These are phyloP conservation scores for Chironomus striatipennis DNA, from an alignment of 1,140 invertebrate species.

Conservation along the genomic window DNA sequence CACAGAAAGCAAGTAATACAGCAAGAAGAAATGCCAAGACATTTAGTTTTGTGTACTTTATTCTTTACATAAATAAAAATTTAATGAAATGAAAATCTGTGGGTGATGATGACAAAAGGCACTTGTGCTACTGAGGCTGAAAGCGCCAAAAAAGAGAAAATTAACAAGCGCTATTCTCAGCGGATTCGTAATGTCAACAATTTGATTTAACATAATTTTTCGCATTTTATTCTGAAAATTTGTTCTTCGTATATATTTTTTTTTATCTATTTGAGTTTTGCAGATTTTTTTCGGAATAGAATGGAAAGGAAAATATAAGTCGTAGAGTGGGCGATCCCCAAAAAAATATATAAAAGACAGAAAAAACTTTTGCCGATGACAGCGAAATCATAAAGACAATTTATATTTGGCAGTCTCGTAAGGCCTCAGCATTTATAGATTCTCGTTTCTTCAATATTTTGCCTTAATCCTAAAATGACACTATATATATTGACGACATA, in stretches of 20 bases:
- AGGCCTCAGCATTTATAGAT: neutral
- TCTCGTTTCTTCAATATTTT: neutral
- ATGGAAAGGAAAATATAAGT: no score
- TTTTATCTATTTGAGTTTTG: neutral
- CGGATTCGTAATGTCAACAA: slow-evolving; percentile 1
- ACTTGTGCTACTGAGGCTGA: no score
- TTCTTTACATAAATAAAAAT: slow-evolving; percentile 31
- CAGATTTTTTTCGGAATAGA: neutral
- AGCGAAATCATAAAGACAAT: slow-evolving; percentile 13
- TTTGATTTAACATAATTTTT: slow-evolving; percentile 23
- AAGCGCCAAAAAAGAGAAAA: slow-evolving; percentile 43
- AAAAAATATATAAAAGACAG: no score
- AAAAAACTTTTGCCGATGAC: neutral
- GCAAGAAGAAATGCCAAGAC: no score
- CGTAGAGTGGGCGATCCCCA: no score
- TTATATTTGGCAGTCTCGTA: neutral
- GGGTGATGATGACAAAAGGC: slow-evolving; percentile 44
- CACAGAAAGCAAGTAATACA: no score
- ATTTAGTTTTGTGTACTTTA: no score
- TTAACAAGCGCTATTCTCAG: slow-evolving; percentile 4
- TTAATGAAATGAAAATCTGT: slow-evolving; percentile 35
- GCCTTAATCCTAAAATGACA: neutral
- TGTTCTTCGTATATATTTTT: neutral
- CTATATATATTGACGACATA: neutral
- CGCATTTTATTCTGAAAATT: neutral